phyloP scores from a whole-genome alignment of 1,140 invertebrate species.

The Drosophila melanica region DNA sequence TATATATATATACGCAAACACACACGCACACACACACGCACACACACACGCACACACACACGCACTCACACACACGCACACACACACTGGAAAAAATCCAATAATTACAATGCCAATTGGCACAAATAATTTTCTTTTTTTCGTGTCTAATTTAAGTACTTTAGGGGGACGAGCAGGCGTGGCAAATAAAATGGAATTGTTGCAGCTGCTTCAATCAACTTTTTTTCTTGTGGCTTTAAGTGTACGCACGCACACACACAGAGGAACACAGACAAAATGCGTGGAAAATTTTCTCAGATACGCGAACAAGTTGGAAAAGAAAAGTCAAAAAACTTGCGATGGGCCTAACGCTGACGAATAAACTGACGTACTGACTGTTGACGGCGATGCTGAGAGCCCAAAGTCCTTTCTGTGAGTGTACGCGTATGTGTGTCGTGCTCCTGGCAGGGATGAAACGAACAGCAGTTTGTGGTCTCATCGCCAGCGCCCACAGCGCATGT shows the following conservation, averaged over 20 bases:
- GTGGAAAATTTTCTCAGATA: constrained; percentile 51
- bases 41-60: too few species aligned
- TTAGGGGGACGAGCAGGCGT: not conserved
- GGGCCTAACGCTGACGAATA: constrained; percentile 45
- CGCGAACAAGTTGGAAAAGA: constrained; percentile 28
- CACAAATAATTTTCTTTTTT: constrained; percentile 13
- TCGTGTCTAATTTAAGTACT: not conserved
- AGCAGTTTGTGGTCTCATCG: not conserved
- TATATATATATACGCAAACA: not conserved
- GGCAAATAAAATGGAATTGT: constrained; percentile 6
- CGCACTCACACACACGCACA: not conserved
- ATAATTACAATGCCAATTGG: constrained; percentile 62
- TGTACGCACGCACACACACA: constrained; percentile 11
- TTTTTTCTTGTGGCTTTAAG: not conserved
- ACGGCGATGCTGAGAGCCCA: constrained; percentile 42
- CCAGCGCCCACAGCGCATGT: constrained; percentile 31
- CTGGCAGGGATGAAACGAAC: constrained; percentile 23
- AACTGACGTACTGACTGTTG: constrained; percentile 37
- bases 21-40: not conserved
- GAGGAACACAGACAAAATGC: constrained; percentile 18
- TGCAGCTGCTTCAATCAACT: constrained; percentile 10
- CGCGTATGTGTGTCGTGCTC: not conserved
- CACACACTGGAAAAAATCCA: constrained; percentile 46
- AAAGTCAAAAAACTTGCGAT: constrained; percentile 47
- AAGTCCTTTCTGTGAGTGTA: constrained; percentile 11